These are phyloP conservation scores for Tragulus kanchil DNA, from an alignment of 2,113 vertebrate species.

Conservation along the genomic window DNA sequence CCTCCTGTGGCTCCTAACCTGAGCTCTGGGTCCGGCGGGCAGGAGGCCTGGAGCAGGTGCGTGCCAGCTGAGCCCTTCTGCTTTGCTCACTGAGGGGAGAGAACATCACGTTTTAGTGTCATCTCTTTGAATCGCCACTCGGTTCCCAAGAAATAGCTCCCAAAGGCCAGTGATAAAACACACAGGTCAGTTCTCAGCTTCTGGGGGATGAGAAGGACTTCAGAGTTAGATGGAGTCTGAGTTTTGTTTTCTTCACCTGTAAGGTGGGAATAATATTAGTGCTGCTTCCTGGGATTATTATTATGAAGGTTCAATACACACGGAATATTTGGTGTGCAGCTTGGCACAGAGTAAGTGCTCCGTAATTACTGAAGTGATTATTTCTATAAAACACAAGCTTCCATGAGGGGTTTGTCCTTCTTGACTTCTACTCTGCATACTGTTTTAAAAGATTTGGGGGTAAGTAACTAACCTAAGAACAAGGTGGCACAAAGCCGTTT, in stretches of 20 bases:
- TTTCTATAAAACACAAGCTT: neutral
- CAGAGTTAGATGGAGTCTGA: neutral
- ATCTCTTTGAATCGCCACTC: neutral
- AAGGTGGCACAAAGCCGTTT: neutral
- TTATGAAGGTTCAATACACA: neutral
- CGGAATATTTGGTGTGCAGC: neutral
- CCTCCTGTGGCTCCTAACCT: neutral
- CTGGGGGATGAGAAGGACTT: neutral
- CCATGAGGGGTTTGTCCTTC: neutral
- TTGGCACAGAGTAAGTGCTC: neutral
- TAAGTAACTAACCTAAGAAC: neutral
- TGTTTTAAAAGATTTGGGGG: neutral
- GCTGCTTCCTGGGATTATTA: neutral
- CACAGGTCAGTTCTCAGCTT: neutral
- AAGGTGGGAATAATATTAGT: neutral
- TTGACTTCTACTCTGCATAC: neutral
- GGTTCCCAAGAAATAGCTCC: neutral
- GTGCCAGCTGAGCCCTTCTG: accelerated
- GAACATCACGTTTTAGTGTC: neutral
- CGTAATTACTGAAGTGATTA: neutral
- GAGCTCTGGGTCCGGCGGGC: neutral
- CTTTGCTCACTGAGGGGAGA: neutral
- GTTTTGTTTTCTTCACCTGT: slow-evolving; percentile 1
- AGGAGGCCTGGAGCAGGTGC: neutral
- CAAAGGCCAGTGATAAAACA: neutral